A percentile compares a stretch with the other conserved stretches of the same genome.
These are phyloP conservation scores for Apodemia zela DNA, from an alignment of 2,888 invertebrate genomes.

Conservation along the genomic window DNA sequence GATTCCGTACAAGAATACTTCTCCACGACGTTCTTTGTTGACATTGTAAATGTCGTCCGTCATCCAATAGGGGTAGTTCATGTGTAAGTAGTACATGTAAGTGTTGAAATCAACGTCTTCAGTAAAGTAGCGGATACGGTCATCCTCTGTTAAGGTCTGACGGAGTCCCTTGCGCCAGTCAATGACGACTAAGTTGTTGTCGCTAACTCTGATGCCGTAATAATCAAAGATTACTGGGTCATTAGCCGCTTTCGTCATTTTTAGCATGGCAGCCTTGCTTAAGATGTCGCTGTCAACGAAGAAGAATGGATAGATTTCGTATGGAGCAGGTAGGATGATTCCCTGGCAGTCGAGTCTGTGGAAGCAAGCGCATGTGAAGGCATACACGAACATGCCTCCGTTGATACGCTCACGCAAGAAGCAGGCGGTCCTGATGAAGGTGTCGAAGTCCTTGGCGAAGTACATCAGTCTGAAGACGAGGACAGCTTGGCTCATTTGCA, in stretches of 20 bases:
- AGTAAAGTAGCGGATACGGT: slow-evolving; percentile 84
- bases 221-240: slow-evolving; percentile 76
- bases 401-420: slow-evolving; percentile 87
- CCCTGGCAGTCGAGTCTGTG: slow-evolving; percentile 84
- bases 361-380: slow-evolving; percentile 83
- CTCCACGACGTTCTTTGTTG: slow-evolving; percentile 76
- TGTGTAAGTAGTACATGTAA: slow-evolving; percentile 84
- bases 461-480: slow-evolving; percentile 82
- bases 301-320: slow-evolving; percentile 88
- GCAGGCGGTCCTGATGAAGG: slow-evolving; percentile 83
- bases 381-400: slow-evolving; percentile 87
- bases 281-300: slow-evolving; percentile 87
- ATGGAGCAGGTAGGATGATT: slow-evolving; percentile 84
- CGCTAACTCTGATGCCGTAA: slow-evolving; percentile 70
- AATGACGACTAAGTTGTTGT: slow-evolving; percentile 81
- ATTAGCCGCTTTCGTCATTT: slow-evolving; percentile 80
- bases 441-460: slow-evolving; percentile 85
- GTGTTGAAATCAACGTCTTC: slow-evolving; percentile 89
- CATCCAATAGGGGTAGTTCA: slow-evolving; percentile 87
- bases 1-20: slow-evolving; percentile 80
- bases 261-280: slow-evolving; percentile 83
- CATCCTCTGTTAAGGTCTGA: slow-evolving; percentile 79
- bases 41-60: slow-evolving; percentile 73
- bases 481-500: slow-evolving; percentile 82
- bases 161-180: slow-evolving; percentile 85